phyloP scores from a whole-genome alignment of 2,113 vertebrate species.

The Peromyscus polionotus region DNA sequence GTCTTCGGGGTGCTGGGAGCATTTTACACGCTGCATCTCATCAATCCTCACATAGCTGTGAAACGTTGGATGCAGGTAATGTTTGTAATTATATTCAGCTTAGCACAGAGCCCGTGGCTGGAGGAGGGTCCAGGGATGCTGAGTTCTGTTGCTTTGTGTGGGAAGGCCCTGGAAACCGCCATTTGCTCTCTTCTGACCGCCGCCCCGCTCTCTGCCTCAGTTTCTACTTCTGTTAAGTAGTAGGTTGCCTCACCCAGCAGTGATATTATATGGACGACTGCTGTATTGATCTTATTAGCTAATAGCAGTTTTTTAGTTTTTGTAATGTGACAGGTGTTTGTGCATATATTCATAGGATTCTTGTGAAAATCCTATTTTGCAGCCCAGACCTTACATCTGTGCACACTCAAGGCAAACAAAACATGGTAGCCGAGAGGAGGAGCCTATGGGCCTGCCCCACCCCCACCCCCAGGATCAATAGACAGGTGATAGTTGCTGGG shows the following conservation, averaged over 20 bases:
- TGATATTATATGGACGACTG: neutral
- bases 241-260: neutral
- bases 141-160: neutral
- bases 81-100: conserved; percentile 45
- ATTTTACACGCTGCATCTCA: neutral
- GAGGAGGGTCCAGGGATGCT: neutral
- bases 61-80: conserved; percentile 5
- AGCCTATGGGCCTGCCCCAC: neutral
- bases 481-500: neutral
- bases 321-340: neutral
- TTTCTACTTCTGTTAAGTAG: neutral
- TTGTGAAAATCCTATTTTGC: neutral
- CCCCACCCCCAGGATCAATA: neutral
- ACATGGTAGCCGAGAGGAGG: neutral
- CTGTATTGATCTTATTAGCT: neutral
- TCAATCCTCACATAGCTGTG: neutral
- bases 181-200: neutral
- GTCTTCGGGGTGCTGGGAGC: conserved; percentile 29
- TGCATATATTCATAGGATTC: neutral
- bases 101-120: conserved; percentile 13
- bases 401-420: neutral
- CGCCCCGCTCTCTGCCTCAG: neutral
- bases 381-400: no score
- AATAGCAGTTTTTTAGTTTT: neutral
- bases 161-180: neutral